These are phyloP conservation scores for Hirudinaria manillensis DNA, from an alignment of 2,888 invertebrate genomes.

Conservation along the genomic window DNA sequence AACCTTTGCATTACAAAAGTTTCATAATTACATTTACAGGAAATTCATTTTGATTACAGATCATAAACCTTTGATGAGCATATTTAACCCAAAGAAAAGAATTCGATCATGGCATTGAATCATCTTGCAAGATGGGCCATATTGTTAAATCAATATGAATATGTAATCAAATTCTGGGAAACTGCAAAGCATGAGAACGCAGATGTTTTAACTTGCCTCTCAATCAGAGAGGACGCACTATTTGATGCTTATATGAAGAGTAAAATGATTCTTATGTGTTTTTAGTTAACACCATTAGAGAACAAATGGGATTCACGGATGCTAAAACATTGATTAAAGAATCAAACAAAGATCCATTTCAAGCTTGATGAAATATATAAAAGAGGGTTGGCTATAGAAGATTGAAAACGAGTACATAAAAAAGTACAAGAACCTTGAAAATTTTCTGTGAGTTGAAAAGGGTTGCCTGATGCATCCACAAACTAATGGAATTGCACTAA, in stretches of 20 bases:
- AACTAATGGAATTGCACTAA: background rate
- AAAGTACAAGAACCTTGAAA: background rate
- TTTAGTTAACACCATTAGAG: background rate
- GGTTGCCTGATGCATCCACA: background rate
- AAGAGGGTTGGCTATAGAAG: background rate
- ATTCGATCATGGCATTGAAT: conserved; percentile 39
- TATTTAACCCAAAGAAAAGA: conserved; percentile 44
- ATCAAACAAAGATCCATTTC: background rate
- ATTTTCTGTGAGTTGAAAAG: background rate
- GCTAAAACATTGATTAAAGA: background rate
- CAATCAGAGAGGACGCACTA: background rate
- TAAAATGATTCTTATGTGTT: background rate
- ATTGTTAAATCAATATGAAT: conserved; percentile 46
- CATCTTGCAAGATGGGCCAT: conserved; percentile 42
- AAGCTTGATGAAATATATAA: background rate
- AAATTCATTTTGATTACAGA: conserved; percentile 51
- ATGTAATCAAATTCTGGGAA: conserved; percentile 42
- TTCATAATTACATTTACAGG: conserved; percentile 49
- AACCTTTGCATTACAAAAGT: conserved; percentile 49
- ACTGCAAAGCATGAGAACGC: conserved; percentile 44
- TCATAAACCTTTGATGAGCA: conserved; percentile 49
- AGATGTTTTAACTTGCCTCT: background rate
- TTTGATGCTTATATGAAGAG: background rate
- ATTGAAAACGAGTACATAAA: background rate
- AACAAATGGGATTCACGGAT: background rate